Percentiles rank a stretch among this genome's conserved stretches.
Evolutionary conservation across 53 echinoderm and acorn worm species (phyloP).

Genomic region (Crossaster papposus): DNA sequence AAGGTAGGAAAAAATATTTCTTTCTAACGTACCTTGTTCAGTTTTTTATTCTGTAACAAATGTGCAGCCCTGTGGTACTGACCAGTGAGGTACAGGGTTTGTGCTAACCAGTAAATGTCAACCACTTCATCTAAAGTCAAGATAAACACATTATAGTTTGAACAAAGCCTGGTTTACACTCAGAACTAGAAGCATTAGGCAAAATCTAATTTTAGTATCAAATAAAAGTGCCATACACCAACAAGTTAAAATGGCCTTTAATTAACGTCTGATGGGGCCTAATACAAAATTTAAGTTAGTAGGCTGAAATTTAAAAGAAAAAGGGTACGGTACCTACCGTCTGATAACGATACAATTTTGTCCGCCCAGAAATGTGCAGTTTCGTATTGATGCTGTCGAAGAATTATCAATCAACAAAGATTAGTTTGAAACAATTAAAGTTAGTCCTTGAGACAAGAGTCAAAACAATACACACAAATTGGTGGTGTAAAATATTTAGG

Average conservation of each 20-base stretch:
- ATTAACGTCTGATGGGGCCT: no score
- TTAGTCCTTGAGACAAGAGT: no score
- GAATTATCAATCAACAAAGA: neutral
- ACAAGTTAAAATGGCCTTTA: no score
- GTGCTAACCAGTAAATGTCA: constrained; percentile 88
- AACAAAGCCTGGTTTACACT: no score
- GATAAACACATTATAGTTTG: no score
- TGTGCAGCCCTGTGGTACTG: constrained; percentile 92
- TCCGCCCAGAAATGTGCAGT: constrained; percentile 98
- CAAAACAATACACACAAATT: no score
- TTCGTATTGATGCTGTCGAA: constrained; percentile 89
- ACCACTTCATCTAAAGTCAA: constrained; percentile 64
- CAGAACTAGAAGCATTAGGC: no score
- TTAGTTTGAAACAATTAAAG: neutral
- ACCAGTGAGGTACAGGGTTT: constrained; percentile 82
- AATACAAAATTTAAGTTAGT: no score
- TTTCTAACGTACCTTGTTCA: constrained; percentile 55
- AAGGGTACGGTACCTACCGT: constrained; percentile 82
- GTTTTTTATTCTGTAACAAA: constrained; percentile 67
- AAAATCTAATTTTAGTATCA: no score
- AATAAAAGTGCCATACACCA: no score
- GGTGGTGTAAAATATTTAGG: no score
- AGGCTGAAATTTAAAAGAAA: neutral
- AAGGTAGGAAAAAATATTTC: neutral
- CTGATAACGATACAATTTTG: constrained; percentile 83